Base-by-base conservation (phyloP, 2,797 vertebrate species). In the Iguana delicatissima region DNA sequence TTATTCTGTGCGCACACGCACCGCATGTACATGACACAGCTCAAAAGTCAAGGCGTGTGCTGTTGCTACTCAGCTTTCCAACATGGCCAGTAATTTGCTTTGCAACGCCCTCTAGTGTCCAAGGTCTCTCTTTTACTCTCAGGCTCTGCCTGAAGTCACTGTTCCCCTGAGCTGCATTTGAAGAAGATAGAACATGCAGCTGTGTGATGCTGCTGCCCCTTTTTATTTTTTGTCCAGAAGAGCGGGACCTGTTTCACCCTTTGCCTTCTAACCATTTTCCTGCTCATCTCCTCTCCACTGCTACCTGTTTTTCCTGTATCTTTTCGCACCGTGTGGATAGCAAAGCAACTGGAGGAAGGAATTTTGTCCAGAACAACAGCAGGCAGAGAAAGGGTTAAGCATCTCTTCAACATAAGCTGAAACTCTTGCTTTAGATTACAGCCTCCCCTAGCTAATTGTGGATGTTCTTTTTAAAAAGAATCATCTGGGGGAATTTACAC, bases 71-170 rank as follows among this genome's bases (percentile, higher is more conserved):
- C 32, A 32, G 62, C 13, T 73, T 62, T 74, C 13, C 22, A 57
- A 64, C 3, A 26, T 14, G 4, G 24, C 6, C 26, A 80, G 74
- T 84, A 42, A 55, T 74, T 87, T 64, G 81, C 46, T 73, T 62
- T 55, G 10, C 13, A 64, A 64, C 4, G 10, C 81, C 91, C 85
- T 46, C 73, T 87, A 42, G 89, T 90, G 88, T 18, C 52, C 18
- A 62, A 42, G n/a, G 16, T 26, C 29, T 69, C n/a, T 46, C 50
- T 24, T 32, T 80, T 74, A 13, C 24, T 55, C n/a, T n/a, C 18
- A 38, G 29, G 22, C 22, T 29, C 3, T 50, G 4, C 24, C 29
- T 9, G 14, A 62, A 24, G 26, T 20, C 24, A 24, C 42, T 46
- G 42, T 46, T 46, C 42, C 42, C 42, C 42, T 4, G 42, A 46